A percentile compares a stretch with the other conserved stretches of the same genome.
Evolutionary conservation across 2,113 vertebrate species (phyloP).

Genomic region (Rhynchopsitta pachyrhyncha): DNA sequence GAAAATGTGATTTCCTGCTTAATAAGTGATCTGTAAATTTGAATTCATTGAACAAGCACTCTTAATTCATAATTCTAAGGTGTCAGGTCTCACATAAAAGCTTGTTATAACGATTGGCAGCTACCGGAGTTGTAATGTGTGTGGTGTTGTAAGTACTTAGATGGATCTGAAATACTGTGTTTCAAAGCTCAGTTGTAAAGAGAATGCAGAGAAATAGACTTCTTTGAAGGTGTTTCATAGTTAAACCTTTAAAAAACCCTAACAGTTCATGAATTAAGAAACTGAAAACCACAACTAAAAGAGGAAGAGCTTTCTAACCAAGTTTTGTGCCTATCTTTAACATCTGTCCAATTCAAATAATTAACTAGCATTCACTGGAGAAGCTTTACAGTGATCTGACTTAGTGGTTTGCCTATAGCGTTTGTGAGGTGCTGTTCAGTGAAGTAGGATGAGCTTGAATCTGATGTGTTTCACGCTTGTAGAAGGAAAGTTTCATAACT

Average conservation of each 20-base stretch:
- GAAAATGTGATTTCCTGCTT: neutral
- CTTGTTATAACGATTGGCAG: neutral
- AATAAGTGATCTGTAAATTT: neutral
- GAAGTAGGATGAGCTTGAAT: neutral
- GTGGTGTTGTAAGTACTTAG: neutral
- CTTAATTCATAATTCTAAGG: neutral
- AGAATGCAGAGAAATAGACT: fast-evolving
- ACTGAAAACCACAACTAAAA: neutral
- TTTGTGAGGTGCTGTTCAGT: neutral
- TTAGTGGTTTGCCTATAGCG: neutral
- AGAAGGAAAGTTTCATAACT: neutral
- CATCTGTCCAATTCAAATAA: neutral
- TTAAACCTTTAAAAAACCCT: neutral
- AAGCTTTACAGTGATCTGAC: neutral
- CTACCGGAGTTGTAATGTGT: neutral
- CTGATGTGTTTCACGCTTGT: neutral
- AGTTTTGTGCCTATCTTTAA: neutral
- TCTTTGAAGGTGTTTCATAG: neutral
- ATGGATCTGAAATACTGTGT: neutral
- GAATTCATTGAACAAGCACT: neutral
- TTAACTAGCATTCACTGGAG: neutral
- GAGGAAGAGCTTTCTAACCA: neutral
- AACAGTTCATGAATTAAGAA: neutral
- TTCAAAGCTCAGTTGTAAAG: neutral
- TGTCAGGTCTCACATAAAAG: neutral